Percentiles rank a stretch among this genome's conserved stretches.
phyloP scores from a whole-genome alignment of 2,888 invertebrate genomes.

The Psylliodes chrysocephalus region DNA sequence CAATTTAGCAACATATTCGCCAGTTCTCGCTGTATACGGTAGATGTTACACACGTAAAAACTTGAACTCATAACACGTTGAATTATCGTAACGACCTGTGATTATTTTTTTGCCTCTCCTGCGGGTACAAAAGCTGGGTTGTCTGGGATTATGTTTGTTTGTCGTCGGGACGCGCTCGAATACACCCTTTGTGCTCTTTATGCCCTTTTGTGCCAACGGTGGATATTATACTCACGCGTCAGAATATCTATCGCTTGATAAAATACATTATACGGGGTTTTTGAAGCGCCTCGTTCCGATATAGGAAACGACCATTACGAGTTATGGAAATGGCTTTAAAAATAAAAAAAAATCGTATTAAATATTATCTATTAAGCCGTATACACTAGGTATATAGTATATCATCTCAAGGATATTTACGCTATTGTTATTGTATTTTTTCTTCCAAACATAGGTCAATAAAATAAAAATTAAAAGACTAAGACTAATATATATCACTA shows the following conservation, averaged over 20 bases:
- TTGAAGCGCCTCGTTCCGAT: neutral
- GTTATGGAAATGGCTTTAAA: neutral
- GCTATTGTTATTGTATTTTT: too few species aligned
- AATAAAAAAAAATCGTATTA: too few species aligned
- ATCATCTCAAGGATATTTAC: too few species aligned
- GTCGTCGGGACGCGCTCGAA: constrained; percentile 33
- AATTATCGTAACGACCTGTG: constrained; percentile 34
- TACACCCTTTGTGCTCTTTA: constrained; percentile 42
- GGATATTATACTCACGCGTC: constrained; percentile 42
- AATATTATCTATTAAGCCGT: too few species aligned
- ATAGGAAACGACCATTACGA: neutral
- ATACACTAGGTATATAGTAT: too few species aligned
- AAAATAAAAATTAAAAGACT: too few species aligned
- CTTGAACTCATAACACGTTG: constrained; percentile 25
- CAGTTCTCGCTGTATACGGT: neutral
- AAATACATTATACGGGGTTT: constrained; percentile 14
- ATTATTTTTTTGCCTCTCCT: constrained; percentile 30
- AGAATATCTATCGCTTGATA: constrained; percentile 37
- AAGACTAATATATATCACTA: too few species aligned
- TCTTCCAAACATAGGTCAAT: too few species aligned
- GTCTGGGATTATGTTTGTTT: constrained; percentile 39
- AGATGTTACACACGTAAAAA: neutral
- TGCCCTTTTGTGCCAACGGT: constrained; percentile 30
- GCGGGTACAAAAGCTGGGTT: constrained; percentile 21
- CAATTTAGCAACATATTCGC: neutral